Evolutionary conservation across 2,113 vertebrate species (phyloP), one percentile per base, ranked within the genome.

Genomic region (Piprites chloris): DNA sequence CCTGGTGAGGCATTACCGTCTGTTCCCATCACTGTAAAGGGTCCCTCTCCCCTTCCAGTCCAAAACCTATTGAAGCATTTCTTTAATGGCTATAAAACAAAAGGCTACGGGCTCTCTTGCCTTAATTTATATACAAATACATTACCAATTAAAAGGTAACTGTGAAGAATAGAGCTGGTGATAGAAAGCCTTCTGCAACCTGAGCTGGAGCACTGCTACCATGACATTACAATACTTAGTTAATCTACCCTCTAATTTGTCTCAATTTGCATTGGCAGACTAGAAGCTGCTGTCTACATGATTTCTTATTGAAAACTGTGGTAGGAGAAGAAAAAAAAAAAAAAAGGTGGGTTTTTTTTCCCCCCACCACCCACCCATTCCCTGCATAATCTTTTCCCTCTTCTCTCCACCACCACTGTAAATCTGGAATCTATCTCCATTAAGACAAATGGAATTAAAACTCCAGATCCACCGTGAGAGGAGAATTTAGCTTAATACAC

Each of bases 141-240:
- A 9, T 55, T 81, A 72, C 81, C 91, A 95, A 96, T 93, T 96
- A 96, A 89, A 89, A 97, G 78, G 84, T 73, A 96, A 88, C 82
- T 80, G 79, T 78, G 83, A 94, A 95, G 67, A 89, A 87, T 33
- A 85, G 52, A 80, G 83, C 72, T 75, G 66, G 23, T 92, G 92
- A 95, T 89, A 73, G 78, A 92, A 94, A 42, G 75, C 81, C 75
- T 85, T 87, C 84, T 91, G 95, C 94, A 95, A 55, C 68, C 59
- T 76, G 75, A 92, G 83, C 78, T 53, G 50, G 6, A 84, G 76
- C 65, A n/a, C 9, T 81, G 73, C 81, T 82, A 72, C 72, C 37
- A 13, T 81, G 81, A 76, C 72, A 71, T 95, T 88, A 91, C 30
- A 91, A 90, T 94, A 95, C 96, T 94, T 89, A 86, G 85, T 93